Base-by-base conservation (phyloP, 2,888 invertebrate genomes). In the Chouioia cunea region DNA sequence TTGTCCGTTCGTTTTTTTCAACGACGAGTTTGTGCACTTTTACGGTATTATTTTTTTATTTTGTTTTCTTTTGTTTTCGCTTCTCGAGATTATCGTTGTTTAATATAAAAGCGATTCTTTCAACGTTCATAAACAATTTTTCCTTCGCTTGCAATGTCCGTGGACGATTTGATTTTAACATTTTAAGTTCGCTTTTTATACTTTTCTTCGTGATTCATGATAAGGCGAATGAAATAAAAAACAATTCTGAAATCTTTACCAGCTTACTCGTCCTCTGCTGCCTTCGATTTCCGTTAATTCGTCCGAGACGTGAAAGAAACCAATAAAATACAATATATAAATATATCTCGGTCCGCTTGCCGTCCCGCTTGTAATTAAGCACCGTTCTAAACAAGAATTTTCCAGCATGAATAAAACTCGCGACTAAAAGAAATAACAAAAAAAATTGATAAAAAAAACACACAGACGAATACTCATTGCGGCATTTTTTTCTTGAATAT, bases 321-420 rank as follows among this genome's bases (percentile, higher is more conserved):
- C 36, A 36, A 36, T 10, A 10, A 3, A 36, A 15, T 18, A 62
- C 48, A 46, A n/a, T 20, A 54, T 46, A 18, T 59, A 66, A 69
- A 59, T 36, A 46, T 47, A 70, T 73, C 69, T 75, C 67, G 65
- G 74, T 73, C 64, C 68, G 73, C 70, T 73, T 74, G 73, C 74
- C 75, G 74, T 75, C 73, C 73, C 70, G 65, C 68, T 74, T 74
- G 53, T 72, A 74, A 36, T 64, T 64, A 52, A 70, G 73, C 70
- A 70, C 70, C 56, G 65, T 67, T 64, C 59, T 62, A 68, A 63
- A 50, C 48, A 64, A 27, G 23, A n/a, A 54, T 16, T 12, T 12
- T 36, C 36, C 36, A 27, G 58, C 59, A 44, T 52, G 53, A 59
- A 44, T 22, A 57, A 65, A 46, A 60, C 18, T 15, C 47, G 46